Evolutionary conservation across 92 coral and sea anemone species (phyloP).

Genomic region (Palythoa grandiflora): DNA sequence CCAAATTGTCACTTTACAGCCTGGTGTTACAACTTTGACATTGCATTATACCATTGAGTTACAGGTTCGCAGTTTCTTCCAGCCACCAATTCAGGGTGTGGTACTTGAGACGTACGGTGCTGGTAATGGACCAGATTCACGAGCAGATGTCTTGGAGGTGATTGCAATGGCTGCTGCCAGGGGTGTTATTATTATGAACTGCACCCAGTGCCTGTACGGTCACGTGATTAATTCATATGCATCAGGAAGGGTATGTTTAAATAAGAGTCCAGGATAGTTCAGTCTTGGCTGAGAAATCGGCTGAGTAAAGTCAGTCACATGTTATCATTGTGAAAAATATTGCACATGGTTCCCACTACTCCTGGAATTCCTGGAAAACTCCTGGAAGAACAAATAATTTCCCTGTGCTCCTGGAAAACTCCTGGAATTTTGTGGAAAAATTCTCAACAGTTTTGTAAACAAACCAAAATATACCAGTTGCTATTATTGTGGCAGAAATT

Average conservation of each 20-base stretch:
- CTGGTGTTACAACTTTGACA: too few relatives aligned
- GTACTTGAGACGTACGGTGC: constrained; percentile 94
- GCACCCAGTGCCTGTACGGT: constrained; percentile 95
- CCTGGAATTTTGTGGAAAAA: too few relatives aligned
- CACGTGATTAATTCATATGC: constrained; percentile 91
- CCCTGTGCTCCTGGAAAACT: too few relatives aligned
- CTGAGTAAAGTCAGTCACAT: neutral
- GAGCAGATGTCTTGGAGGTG: constrained; percentile 78
- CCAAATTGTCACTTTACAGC: too few relatives aligned
- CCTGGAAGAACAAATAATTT: too few relatives aligned
- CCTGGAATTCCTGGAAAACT: too few relatives aligned
- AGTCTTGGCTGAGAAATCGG: neutral
- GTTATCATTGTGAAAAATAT: too few relatives aligned
- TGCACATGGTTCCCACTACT: too few relatives aligned
- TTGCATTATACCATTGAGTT: too few relatives aligned
- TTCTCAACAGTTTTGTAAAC: too few relatives aligned
- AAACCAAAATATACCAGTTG: too few relatives aligned
- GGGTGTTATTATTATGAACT: constrained; percentile 91
- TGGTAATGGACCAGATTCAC: constrained; percentile 93
- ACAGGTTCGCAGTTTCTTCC: constrained; percentile 54
- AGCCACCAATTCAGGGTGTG: constrained; percentile 92
- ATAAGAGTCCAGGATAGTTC: neutral
- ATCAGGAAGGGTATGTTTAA: constrained; percentile 88
- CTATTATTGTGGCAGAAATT: too few relatives aligned
- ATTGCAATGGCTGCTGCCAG: constrained; percentile 76